Conservation (phyloP, 2,888 invertebrate genomes). For the Limnephilus lunatus region DNA sequence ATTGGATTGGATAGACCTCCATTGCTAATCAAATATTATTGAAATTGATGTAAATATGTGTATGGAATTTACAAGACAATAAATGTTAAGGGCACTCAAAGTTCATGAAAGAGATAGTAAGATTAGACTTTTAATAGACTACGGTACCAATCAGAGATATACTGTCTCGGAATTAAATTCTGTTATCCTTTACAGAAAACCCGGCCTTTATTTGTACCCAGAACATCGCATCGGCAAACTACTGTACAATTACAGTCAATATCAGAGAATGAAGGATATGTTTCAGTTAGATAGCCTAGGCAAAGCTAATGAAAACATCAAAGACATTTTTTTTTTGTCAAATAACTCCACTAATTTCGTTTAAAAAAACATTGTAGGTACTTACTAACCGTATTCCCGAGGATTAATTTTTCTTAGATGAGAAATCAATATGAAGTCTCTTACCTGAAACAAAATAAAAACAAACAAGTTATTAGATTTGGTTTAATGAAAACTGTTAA, state of each 20-base stretch:
- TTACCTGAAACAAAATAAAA: not conserved
- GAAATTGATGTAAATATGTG: not conserved
- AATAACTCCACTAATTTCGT: not conserved
- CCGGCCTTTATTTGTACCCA: not conserved
- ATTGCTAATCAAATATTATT: not conserved
- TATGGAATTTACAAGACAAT: not conserved
- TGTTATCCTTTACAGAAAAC: not conserved
- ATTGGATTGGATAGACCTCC: not conserved
- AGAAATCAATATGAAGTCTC: not conserved
- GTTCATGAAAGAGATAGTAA: not conserved
- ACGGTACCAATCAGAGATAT: not conserved
- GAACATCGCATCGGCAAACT: not conserved
- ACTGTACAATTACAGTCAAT: not conserved
- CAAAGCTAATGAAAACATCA: too few relatives aligned
- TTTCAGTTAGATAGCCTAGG: too few relatives aligned
- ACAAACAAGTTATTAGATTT: not conserved
- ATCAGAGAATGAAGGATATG: too few relatives aligned
- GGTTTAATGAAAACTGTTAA: not conserved
- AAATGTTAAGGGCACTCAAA: not conserved
- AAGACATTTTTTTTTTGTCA: not conserved
- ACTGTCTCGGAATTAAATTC: not conserved
- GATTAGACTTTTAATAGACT: not conserved
- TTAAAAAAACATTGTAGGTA: not conserved
- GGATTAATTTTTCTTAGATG: not conserved
- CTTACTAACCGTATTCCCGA: not conserved